Base-by-base conservation (phyloP, 2,888 invertebrate genomes). In the Tenthredo distinguenda region DNA sequence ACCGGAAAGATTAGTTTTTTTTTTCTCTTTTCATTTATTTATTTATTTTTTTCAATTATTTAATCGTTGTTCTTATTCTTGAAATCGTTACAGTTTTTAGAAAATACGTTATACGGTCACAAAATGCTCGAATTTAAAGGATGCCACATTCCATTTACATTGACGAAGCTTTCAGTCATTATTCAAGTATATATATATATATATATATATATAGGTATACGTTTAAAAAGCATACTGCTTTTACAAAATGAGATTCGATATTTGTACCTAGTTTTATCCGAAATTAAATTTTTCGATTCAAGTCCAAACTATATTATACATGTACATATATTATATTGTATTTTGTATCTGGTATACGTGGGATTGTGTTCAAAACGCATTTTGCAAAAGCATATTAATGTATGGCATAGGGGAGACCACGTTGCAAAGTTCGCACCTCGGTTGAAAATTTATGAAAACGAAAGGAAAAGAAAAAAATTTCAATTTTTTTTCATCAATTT, bases 121-220 rank as follows among this genome's bases (percentile, higher is more conserved):
- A 92, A 92, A 92, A 93, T 93, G 92, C 92, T 92, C 91, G 91
- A 91, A 90, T 93, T 92, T 88, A 91, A 91, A 90, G 91, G 92
- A 93, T 93, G 92, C 92, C 91, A 93, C 92, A 93, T 93, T 93
- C 92, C 93, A 93, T 92, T 92, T 93, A 93, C 92, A 93, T 93
- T 92, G 93, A 93, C 91, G 93, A 93, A 93, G 93, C 93, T 93
- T 92, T 91, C 90, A 90, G 91, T 87, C 87, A 87, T 87, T 84
- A 58, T 86, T 86, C 84, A 83, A 82, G 50, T 77, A 86, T 85
- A 21, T 26, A 26, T 26, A 26, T 26, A 26, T 26, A 26, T 26
- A 26, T 26, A 26, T 26, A 26, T 26, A 26, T 26, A 26, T 37
- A 37, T 26, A 21, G 31, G 21, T 87, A 87, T 88, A 89, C 89